Conservation (phyloP, 2,113 vertebrate species). For the Ciconia maguari region DNA sequence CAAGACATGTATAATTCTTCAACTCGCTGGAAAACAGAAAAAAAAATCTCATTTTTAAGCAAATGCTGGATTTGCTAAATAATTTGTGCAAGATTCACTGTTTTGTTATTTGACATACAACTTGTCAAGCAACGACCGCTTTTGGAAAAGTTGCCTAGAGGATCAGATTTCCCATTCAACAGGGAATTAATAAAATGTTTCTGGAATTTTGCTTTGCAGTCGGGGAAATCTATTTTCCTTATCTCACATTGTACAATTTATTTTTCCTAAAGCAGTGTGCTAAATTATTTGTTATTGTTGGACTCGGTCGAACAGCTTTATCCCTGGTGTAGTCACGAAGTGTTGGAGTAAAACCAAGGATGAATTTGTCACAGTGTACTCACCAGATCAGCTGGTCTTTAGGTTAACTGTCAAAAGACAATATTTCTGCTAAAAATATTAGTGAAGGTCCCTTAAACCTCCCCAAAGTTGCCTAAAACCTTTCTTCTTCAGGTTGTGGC, state of each 20-base stretch:
- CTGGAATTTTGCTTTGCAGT: constrained; percentile 66
- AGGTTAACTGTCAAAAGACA: constrained; percentile 32
- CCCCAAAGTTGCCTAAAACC: background rate
- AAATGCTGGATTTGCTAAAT: constrained; percentile 11
- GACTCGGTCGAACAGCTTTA: constrained; percentile 2
- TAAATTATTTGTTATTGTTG: constrained; percentile 69
- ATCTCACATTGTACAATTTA: constrained; percentile 68
- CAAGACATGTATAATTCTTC: background rate
- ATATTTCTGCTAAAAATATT: background rate
- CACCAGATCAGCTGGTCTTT: constrained; percentile 31
- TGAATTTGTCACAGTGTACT: constrained; percentile 55
- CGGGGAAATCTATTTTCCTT: constrained; percentile 62
- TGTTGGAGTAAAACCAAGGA: constrained; percentile 50
- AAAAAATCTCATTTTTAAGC: background rate
- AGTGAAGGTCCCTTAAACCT: background rate
- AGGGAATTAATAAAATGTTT: constrained; percentile 65
- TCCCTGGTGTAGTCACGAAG: constrained; percentile 27
- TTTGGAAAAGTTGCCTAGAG: constrained; percentile 52
- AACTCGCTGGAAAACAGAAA: background rate
- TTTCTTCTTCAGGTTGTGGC: background rate
- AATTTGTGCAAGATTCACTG: constrained; percentile 31
- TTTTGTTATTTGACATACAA: constrained; percentile 38
- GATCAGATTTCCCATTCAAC: constrained; percentile 56
- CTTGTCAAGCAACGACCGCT: background rate
- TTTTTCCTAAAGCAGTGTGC: constrained; percentile 65